Evolutionary conservation across 1,140 invertebrate species (phyloP), one percentile per base, ranked within the genome.

Genomic region (Drosophila nebulosa): DNA sequence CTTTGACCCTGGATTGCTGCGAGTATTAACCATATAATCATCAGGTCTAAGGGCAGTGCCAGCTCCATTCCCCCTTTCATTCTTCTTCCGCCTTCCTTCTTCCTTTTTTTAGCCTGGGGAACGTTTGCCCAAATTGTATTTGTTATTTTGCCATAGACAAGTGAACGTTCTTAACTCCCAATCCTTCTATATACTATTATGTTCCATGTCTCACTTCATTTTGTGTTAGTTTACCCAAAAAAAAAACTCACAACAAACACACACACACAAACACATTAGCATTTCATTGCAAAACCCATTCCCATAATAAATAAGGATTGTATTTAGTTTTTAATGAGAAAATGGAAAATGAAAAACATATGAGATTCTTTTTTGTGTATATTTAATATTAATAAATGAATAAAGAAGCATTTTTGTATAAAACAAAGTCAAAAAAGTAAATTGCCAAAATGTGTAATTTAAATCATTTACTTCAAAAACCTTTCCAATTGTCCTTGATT

Each of bases 391-490:
- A 73, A 64, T 74, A 74, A 88, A 88, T 52, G 72, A 89, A 89
- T 90, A 86, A 90, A 86, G 83, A 90, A 79, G 83, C 89, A 90
- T 90, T 90, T 90, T 90, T 90, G 89, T 90, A 90, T 89, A 90
- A 90, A 90, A 90, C 89, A 90, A 90, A 90, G 89, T 83, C 74
- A 83, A 75, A 78, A 80, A 78, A 80, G 83, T 66, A 52, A 69
- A 67, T 32, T 14, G 0, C 0, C 0, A 12, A 10, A n/a, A 10
- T 6, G 14, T 50, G 22, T 57, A 52, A 36, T 64, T 16, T 32
- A 0, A 58, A 4, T 14, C 3, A 7, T 14, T 22, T 10, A n/a
- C 0, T 26, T 14, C 9, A 39, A 57, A 18, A 91, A 60, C 5
- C 88, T 52, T 30, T 90, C 78, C 60, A 91, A 26, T 46, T 91